A percentile compares a stretch with the other conserved stretches of the same genome.
These are phyloP conservation scores for Brachyistius frenatus DNA, from an alignment of 2,113 vertebrate species.

Conservation along the genomic window DNA sequence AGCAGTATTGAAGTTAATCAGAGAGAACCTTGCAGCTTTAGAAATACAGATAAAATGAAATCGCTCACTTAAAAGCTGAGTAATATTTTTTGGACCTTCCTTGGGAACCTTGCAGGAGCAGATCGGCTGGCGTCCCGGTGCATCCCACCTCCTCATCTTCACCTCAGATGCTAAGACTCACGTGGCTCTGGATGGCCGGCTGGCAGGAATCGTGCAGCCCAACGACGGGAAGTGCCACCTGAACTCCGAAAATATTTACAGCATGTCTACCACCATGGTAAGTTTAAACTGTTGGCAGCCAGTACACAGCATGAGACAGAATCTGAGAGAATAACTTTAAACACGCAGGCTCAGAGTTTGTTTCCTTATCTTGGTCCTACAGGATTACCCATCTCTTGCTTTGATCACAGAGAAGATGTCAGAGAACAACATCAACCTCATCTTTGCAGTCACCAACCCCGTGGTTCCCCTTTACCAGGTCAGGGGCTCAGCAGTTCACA, in stretches of 20 bases:
- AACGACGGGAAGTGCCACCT: slow-evolving; percentile 95
- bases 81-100: background rate
- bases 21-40: background rate
- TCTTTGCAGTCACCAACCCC: slow-evolving; percentile 93
- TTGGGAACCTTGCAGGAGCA: slow-evolving; percentile 83
- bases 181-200: slow-evolving; percentile 92
- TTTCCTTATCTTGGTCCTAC: background rate
- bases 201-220: slow-evolving; percentile 94
- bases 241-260: slow-evolving; percentile 89
- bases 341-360: background rate
- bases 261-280: slow-evolving; percentile 93
- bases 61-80: background rate
- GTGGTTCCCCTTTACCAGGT: slow-evolving; percentile 94
- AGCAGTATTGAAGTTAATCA: background rate
- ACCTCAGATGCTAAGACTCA: slow-evolving; percentile 97
- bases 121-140: slow-evolving; percentile 96
- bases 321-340: background rate
- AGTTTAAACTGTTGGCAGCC: slow-evolving; percentile 39
- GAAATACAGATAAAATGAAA: background rate
- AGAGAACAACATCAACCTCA: slow-evolving; percentile 97
- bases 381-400: slow-evolving; percentile 98
- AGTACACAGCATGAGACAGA: background rate
- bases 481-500: slow-evolving; percentile 36
- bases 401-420: slow-evolving; percentile 97
- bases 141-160: slow-evolving; percentile 96